A percentile compares a stretch with the other conserved stretches of the same genome.
phyloP scores from a whole-genome alignment of 2,797 vertebrate species.

The Euphonia xanthogaster region DNA sequence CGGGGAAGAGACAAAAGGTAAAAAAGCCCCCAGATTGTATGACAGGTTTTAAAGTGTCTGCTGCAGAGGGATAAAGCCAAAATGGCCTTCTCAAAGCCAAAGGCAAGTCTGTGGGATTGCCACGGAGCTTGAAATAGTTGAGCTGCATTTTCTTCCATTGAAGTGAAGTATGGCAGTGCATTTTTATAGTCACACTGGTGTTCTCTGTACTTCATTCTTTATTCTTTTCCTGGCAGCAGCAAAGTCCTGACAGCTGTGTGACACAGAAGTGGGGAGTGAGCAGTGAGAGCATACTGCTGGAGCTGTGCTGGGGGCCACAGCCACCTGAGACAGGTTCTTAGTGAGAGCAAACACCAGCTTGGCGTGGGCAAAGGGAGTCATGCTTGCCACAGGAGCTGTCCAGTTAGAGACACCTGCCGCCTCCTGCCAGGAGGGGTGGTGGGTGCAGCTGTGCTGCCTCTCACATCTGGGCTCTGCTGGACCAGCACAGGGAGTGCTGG shows the following conservation, averaged over 20 bases:
- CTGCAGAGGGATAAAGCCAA: background rate
- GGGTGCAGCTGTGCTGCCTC: background rate
- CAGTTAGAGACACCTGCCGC: background rate
- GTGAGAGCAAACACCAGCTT: background rate
- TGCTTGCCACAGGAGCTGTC: background rate
- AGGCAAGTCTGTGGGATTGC: background rate
- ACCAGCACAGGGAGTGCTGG: background rate
- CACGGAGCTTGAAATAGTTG: background rate
- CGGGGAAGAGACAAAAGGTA: background rate
- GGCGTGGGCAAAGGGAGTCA: background rate
- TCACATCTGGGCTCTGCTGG: background rate
- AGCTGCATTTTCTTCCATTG: background rate
- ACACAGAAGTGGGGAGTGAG: background rate
- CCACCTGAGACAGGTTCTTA: background rate
- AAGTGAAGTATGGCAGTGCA: background rate
- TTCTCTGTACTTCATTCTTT: background rate
- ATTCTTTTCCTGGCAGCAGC: background rate
- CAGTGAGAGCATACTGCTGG: background rate
- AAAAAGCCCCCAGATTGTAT: background rate
- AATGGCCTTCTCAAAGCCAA: background rate
- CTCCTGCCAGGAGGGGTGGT: background rate
- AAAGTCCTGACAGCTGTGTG: background rate
- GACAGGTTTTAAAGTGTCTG: background rate
- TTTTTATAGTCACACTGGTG: background rate
- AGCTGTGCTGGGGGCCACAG: background rate